phyloP scores from a whole-genome alignment of 2,888 invertebrate species.

The Esperia sulphurella region DNA sequence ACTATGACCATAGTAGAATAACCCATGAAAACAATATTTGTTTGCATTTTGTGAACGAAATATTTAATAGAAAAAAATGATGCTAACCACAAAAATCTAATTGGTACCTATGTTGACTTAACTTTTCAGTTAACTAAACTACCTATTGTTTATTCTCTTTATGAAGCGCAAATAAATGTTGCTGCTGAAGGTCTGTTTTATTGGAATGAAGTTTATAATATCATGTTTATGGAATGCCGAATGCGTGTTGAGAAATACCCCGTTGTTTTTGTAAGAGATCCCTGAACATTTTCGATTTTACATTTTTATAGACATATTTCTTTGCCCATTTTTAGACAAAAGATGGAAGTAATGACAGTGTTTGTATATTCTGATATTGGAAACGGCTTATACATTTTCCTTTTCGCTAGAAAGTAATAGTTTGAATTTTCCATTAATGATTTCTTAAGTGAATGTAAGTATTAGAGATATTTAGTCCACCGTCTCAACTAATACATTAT shows the following conservation, averaged over 20 bases:
- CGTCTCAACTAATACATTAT: too few relatives aligned
- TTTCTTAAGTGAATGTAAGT: too few relatives aligned
- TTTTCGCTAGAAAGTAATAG: constrained; percentile 5
- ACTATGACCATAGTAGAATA: too few relatives aligned
- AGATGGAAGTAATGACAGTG: background rate
- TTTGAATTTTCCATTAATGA: background rate
- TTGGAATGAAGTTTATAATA: constrained; percentile 2
- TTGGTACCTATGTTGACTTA: too few relatives aligned
- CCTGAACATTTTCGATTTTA: too few relatives aligned
- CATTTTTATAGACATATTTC: background rate
- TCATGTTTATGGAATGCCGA: constrained; percentile 42
- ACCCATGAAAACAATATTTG: too few relatives aligned
- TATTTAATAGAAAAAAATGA: too few relatives aligned
- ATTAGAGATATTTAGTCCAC: too few relatives aligned
- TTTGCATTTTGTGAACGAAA: constrained; percentile 6
- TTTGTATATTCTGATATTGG: background rate
- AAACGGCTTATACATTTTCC: background rate
- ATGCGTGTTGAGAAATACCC: constrained; percentile 27
- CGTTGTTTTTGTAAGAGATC: constrained; percentile 6
- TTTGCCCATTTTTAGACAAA: background rate
- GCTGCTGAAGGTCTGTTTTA: background rate
- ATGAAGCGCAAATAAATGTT: too few relatives aligned
- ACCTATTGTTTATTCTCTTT: too few relatives aligned
- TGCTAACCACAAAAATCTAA: too few relatives aligned
- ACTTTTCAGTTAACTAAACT: too few relatives aligned